Base-by-base conservation (phyloP, 2,888 invertebrate species). In the Harmothoe impar region DNA sequence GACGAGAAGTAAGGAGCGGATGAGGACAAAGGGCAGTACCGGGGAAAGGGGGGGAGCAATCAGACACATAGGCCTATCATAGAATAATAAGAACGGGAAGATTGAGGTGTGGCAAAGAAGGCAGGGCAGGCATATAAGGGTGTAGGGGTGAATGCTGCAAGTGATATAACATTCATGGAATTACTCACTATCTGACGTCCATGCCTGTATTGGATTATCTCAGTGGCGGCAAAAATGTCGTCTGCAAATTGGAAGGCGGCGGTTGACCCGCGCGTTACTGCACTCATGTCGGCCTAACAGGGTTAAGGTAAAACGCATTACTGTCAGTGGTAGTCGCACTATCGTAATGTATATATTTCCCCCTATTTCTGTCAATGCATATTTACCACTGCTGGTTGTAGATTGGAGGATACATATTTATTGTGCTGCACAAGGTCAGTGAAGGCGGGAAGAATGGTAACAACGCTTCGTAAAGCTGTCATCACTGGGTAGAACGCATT, bases 161-260 rank as follows among this genome's bases (percentile, higher is more conserved):
- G 29, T 29, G 72, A 72, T 72, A 72, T 72, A 72, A 72, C 72
- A 72, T 72, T 72, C 72, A 72, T 72, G 31, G 72, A 72, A 72
- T 72, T 72, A 72, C 72, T 72, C 72, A 72, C 29, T 29, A 72
- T 72, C 72, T 29, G 72, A 72, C 72, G 72, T 0, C 31, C 15
- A 29, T 72, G 72, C 72, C 31, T 72, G 31, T 72, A 72, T 72
- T 29, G 31, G 29, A 72, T 72, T 72, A 72, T 29, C 72, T 29
- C 29, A 15, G 15, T 72, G 29, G 15, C 72, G 72, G 72, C n/a
- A 29, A 72, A 15, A 72, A 72, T 72, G 72, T 62, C 62, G 72
- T 25, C 25, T 25, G 31, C 72, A 72, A 29, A 72, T 72, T 72
- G 72, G 72, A 25, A 29, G 29, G n/a, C 31, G 31, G 29, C 31